Base-by-base conservation (phyloP, 2,797 vertebrate species). In the Sebastiscus albofasciatus region DNA sequence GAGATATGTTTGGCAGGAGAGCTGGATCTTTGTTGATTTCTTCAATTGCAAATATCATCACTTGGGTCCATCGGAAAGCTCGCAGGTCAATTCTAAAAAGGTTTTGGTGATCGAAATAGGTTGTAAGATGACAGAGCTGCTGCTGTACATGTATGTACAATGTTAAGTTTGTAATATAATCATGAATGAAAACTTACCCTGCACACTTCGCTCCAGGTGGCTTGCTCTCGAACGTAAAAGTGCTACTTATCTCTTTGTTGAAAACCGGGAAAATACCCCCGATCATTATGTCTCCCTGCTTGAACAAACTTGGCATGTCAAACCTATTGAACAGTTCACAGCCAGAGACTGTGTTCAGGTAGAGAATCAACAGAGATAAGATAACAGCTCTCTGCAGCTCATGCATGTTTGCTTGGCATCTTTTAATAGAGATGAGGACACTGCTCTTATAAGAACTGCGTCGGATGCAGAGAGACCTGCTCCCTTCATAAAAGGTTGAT, bases 211-310 rank as follows among this genome's bases (percentile, higher is more conserved):
- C 83, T 69, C 58, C 81, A 29, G 60, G 34, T n/a, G 93, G 94
- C 62, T 93, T 65, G 11, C 39, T 90, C 34, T 87, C 59, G 73
- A 93, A 96, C 1, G 76, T 87, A 11, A 49, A 60, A n/a, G 78
- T 79, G 33, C 59, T 83, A 62, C 75, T 55, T 29, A 94, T 75
- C 52, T 96, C 93, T 92, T 95, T 95, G 85, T 94, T 94, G 24
- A 90, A 95, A 87, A 96, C 66, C 0, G 95, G 95, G 55, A 96
- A 96, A 87, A 96, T 95, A 2, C 95, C 96, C n/a, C 95, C 96
- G 0, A 96, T 93, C 92, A 95, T 94, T 49, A 96, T 85, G 49
- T 95, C 92, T 52, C 96, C 96, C 29, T 77, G 56, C 72, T 92
- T 91, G 55, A 90, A 93, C 67, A 95, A 87, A 73, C 90, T 86